Evolutionary conservation across 2,113 vertebrate species (phyloP), one percentile per base, ranked within the genome.

Genomic region (Hippocampus zosterae): DNA sequence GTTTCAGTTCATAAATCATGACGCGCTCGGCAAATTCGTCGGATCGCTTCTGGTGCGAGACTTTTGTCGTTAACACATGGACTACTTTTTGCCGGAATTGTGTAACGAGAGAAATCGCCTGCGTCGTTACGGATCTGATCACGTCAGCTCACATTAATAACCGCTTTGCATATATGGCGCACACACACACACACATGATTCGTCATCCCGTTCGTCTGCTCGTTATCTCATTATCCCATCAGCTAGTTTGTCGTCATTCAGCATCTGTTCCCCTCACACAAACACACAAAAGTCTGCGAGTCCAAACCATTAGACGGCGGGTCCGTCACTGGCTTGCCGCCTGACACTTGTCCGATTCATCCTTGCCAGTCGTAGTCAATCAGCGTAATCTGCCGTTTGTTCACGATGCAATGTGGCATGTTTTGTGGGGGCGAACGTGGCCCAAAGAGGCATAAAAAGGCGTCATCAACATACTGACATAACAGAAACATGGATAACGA

Each of bases 211-310:
- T 66, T 75, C 48, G 74, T 81, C 73, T 68, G 46, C 63, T 81
- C 61, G 42, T 82, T 82, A 69, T 71, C 75, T 84, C 72, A 84
- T 87, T 85, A 77, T 52, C 41, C 72, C 52, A 44, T 73, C 75
- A n/a, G 68, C 80, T 65, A 67, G 65, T 65, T 69, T 70, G 53
- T 63, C 73, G 72, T 68, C 63, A 70, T 37, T 78, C 71, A 68
- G 71, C 73, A 41, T 70, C 59, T 67, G 40, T 10, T 41, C 42
- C 56, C 6, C 15, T 44, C 63, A 25, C 63, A 15, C 37, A 33
- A 6, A 29, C 65, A 29, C 33, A n/a, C 55, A 72, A 44, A 55
- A 69, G 71, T 72, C 65, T 71, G 21, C 66, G 57, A 67, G 74
- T 87, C 78, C 81, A 68, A 68, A 68, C 67, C 68, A 73, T 79